phyloP scores from a whole-genome alignment of 2,113 vertebrate species.

The Myxocyprinus asiaticus region DNA sequence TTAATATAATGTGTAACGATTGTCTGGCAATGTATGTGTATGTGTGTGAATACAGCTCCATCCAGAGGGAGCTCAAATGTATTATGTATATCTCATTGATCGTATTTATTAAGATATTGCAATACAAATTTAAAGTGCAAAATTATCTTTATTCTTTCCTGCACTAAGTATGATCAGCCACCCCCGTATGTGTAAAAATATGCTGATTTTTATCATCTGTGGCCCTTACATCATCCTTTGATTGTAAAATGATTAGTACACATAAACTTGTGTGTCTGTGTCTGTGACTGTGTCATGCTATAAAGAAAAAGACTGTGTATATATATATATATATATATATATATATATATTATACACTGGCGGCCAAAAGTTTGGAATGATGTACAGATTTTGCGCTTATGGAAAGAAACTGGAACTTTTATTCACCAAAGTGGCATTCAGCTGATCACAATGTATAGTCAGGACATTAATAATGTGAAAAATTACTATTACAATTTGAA shows the following conservation, averaged over 20 bases:
- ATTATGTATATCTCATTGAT: slow-evolving; percentile 23
- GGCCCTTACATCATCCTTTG: slow-evolving; percentile 53
- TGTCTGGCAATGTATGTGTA: neutral
- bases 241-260: slow-evolving; percentile 56
- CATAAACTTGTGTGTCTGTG: slow-evolving; percentile 58
- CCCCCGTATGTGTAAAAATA: slow-evolving; percentile 23
- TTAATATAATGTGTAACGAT: slow-evolving; percentile 14
- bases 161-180: slow-evolving; percentile 19
- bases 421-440: no score
- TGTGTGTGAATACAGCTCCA: slow-evolving; percentile 12
- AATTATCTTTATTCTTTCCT: neutral
- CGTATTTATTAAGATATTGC: slow-evolving; percentile 24
- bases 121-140: neutral
- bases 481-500: no score
- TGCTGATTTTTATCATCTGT: slow-evolving; percentile 50
- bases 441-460: no score
- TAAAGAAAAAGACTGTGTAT: slow-evolving; percentile 53
- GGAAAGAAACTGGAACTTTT: no score
- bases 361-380: no score
- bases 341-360: slow-evolving; percentile 59
- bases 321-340: slow-evolving; percentile 65
- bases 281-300: slow-evolving; percentile 67
- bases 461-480: no score
- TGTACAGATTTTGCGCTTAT: no score
- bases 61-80: slow-evolving; percentile 15